Evolutionary conservation across 2,113 vertebrate genomes (phyloP), one percentile per base, ranked within the genome.

Genomic region (Trochalopteron elliotii): DNA sequence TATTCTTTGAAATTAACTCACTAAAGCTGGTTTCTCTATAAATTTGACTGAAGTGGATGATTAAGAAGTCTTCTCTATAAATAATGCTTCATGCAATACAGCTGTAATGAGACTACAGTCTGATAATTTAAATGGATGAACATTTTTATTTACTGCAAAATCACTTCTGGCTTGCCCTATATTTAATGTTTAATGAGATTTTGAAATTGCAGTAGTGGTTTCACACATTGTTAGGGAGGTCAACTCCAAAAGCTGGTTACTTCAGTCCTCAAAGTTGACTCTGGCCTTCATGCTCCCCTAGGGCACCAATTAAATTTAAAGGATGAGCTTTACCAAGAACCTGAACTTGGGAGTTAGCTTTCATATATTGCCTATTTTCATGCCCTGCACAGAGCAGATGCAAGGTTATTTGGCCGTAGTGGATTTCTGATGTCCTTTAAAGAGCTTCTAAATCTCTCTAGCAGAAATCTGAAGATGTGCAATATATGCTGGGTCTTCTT

Each of bases 1-100:
- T 94, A 96, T 96, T 97, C 96, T 97, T 95, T 96, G 93, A 97
- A 97, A 97, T 97, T 96, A 97, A 89, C 84, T 93, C 78, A 82
- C 76, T 96, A 63, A 94, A 89, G 82, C 93, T 96, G 61, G 57
- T 90, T 96, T 97, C 87, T 74, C 89, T 83, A 91, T 89, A 96
- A 93, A 97, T 94, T 94, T 96, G 77, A 83, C 69, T 97, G 95
- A 97, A 97, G 96, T 97, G 96, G 95, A 89, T 97, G 96, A 97
- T 97, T 97, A 97, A 95, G 95, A 96, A 96, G 93, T 90, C 94
- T 94, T 96, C 88, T 95, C 78, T 86, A 77, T 91, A 97, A 97
- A 97, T 96, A 96, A 85, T 91, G 90, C 78, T 91, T 95, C 93
- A 80, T 91, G 93, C 82, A 95, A 93, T 95, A 89, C 96, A 97